Conservation (phyloP, 2,113 vertebrate genomes). For the Dendropsophus ebraccatus region DNA sequence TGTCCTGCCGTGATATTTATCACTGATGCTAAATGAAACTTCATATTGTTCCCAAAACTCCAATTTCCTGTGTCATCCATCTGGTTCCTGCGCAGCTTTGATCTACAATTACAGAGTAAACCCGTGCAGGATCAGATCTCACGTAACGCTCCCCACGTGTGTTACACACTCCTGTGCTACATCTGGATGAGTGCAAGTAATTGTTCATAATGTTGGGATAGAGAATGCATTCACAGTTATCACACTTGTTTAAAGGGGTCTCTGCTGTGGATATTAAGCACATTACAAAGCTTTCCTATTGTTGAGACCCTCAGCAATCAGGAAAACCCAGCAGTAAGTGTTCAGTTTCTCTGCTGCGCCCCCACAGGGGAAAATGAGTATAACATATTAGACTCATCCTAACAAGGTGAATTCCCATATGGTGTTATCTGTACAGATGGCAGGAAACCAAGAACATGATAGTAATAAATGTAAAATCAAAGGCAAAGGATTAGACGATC, state of each 20-base stretch:
- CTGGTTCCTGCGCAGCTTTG: conserved; percentile 1
- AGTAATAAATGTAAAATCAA: background rate
- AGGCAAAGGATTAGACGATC: background rate
- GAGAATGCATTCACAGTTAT: too few relatives aligned
- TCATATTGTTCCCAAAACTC: background rate
- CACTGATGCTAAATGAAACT: background rate
- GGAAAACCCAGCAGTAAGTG: too few relatives aligned
- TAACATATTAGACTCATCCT: too few relatives aligned
- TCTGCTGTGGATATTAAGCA: too few relatives aligned
- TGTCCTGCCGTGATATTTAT: background rate
- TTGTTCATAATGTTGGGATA: too few relatives aligned
- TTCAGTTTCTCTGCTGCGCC: too few relatives aligned
- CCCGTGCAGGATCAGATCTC: background rate
- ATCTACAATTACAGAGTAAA: background rate
- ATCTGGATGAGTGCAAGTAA: background rate
- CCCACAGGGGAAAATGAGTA: too few relatives aligned
- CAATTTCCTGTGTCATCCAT: conserved; percentile 24
- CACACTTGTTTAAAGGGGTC: too few relatives aligned
- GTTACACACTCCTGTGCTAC: background rate
- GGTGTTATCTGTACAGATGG: background rate
- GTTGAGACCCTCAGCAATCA: too few relatives aligned
- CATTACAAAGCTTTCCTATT: too few relatives aligned
- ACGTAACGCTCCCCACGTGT: background rate
- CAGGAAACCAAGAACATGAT: background rate
- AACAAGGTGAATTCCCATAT: too few relatives aligned